Conservation (phyloP, 92 coral and sea anemone species). For the Epizoanthus stellaris region DNA sequence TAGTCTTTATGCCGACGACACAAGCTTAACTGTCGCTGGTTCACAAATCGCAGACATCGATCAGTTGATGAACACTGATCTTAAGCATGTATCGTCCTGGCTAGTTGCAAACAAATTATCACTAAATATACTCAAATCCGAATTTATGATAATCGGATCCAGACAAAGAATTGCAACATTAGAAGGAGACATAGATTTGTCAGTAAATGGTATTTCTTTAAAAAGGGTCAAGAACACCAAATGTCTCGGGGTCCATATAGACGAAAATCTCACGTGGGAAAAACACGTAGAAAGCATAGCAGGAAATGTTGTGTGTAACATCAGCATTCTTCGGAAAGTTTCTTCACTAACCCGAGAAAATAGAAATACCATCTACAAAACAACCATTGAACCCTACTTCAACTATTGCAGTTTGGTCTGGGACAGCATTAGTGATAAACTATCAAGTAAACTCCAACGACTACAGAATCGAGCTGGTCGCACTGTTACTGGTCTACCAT, state of each 20-base stretch:
- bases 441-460: slow-evolving; percentile 40
- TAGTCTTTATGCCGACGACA: slow-evolving; percentile 51
- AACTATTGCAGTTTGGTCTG: slow-evolving; percentile 48
- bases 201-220: too few relatives aligned
- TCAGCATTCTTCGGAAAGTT: too few relatives aligned
- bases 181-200: not conserved
- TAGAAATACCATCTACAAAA: slow-evolving; percentile 21
- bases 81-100: slow-evolving; percentile 41
- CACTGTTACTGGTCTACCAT: slow-evolving; percentile 34
- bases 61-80: slow-evolving; percentile 21
- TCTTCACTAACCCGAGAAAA: slow-evolving; percentile 1
- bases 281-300: too few relatives aligned
- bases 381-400: slow-evolving; percentile 44
- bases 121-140: slow-evolving; percentile 45
- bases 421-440: slow-evolving; percentile 33
- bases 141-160: slow-evolving; percentile 47
- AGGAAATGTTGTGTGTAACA: too few relatives aligned
- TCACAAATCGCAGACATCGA: slow-evolving; percentile 35
- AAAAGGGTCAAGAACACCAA: too few relatives aligned
- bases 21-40: slow-evolving; percentile 46
- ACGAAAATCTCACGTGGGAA: too few relatives aligned
- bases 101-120: slow-evolving; percentile 58
- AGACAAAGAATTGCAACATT: slow-evolving; percentile 42
- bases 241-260: too few relatives aligned
- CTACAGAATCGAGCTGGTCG: slow-evolving; percentile 48